A percentile compares a stretch with the other conserved stretches of the same genome.
These are phyloP conservation scores for Bombus balteatus DNA, from an alignment of 1,140 invertebrate species.

Conservation along the genomic window DNA sequence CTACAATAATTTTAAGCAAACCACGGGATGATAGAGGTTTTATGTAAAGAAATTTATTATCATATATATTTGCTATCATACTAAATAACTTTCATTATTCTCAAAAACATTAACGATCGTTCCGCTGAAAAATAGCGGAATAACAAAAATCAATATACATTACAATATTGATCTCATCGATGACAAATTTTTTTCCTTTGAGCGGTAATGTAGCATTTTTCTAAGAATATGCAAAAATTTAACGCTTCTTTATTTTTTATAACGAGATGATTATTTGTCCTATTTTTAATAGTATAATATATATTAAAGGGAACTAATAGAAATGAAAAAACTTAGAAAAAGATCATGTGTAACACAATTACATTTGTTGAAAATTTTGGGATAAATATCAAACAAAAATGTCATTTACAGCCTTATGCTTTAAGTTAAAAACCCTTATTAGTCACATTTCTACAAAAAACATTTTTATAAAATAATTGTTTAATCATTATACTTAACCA, in stretches of 20 bases:
- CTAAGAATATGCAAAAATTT: not conserved
- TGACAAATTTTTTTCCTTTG: constrained; percentile 11
- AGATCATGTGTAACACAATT: not conserved
- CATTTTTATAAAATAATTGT: not conserved
- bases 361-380: not conserved
- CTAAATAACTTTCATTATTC: constrained; percentile 32
- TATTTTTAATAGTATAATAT: not conserved
- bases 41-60: constrained; percentile 37
- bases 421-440: constrained; percentile 7
- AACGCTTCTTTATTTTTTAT: not conserved
- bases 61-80: constrained; percentile 1
- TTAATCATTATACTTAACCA: not conserved
- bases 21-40: not conserved
- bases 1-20: not conserved
- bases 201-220: not conserved
- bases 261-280: not conserved
- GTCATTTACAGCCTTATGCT: not conserved
- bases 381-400: not conserved
- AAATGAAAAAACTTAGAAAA: not conserved
- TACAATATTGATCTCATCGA: constrained; percentile 14
- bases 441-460: constrained; percentile 8
- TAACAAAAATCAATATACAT: constrained; percentile 30
- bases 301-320: not conserved
- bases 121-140: constrained; percentile 14
- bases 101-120: constrained; percentile 38